A percentile compares a stretch with the other conserved stretches of the same genome.
These are phyloP conservation scores for Drosophila macrospina DNA, from an alignment of 2,888 invertebrate genomes.

Conservation along the genomic window DNA sequence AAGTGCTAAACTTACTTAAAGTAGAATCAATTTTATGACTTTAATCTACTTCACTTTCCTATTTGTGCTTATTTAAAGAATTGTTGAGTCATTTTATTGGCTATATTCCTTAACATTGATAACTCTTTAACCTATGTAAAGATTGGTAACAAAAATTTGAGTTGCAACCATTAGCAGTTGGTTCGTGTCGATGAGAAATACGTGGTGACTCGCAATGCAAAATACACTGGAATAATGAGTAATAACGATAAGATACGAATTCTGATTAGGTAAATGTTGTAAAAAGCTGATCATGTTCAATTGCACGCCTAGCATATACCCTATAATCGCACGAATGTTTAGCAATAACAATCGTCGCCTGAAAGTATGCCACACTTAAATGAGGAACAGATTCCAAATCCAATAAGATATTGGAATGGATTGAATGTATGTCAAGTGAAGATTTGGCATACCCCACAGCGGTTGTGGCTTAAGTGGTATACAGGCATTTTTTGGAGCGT, in stretches of 20 bases:
- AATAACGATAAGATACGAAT: conserved; percentile 8
- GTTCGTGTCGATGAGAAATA: not conserved
- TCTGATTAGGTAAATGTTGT: not conserved
- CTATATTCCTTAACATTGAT: not conserved
- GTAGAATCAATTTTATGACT: too few relatives aligned
- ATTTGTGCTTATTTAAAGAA: too few relatives aligned
- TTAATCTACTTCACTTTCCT: too few relatives aligned
- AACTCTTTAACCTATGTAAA: not conserved
- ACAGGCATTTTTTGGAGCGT: conserved; percentile 21
- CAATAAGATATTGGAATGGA: not conserved
- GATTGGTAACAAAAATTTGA: not conserved
- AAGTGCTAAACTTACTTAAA: not conserved
- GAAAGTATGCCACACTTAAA: conserved; percentile 2
- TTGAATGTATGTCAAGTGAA: too few relatives aligned
- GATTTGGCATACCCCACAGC: not conserved
- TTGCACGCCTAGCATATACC: not conserved
- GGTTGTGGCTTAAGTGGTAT: conserved; percentile 1
- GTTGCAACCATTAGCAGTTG: not conserved
- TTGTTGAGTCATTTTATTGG: not conserved
- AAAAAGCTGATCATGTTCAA: not conserved
- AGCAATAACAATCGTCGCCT: not conserved
- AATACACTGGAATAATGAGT: not conserved
- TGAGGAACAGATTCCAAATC: not conserved
- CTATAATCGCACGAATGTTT: not conserved
- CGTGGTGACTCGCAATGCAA: not conserved